Base-by-base conservation (phyloP, 2,113 vertebrate species). In the Eudorcas thomsonii region DNA sequence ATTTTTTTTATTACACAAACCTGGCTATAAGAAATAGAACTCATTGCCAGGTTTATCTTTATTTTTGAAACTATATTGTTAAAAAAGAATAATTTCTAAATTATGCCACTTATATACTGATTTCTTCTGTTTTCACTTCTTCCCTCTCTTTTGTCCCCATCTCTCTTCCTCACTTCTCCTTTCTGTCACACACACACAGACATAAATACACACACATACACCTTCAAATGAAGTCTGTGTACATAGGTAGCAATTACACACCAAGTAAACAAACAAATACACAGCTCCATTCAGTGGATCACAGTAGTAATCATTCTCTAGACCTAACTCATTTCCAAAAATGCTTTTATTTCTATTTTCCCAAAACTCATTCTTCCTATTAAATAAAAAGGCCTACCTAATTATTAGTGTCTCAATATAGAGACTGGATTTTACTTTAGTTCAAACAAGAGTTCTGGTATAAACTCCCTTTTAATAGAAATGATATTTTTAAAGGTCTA, bases 381-480 rank as follows among this genome's bases (percentile, higher is more conserved):
- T 94, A 96, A 91, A 85, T 94, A 74, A 62, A 62, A 54, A 87
- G 9, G 2, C 10, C 36, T 55, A 45, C 11, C 25, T 94, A 30
- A 95, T 59, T 84, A 78, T 84, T 83, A 45, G 83, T 93, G 12
- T 96, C n/a, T 88, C 30, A 71, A 3, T 81, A 91, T 4, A 83
- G 83, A 95, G 87, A 62, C 36, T 50, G 36, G 2, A 83, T 94
- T 94, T 97, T 45, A 96, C 36, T 84, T 96, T 80, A 91, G 55
- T 94, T 95, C 71, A 91, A 92, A 90, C 5, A 88, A 94, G 57
- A 96, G 14, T 23, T 91, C 45, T 86, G 57, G 3, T 88, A 25
- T 67, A 96, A 97, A 88, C 50, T 84, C 25, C 55, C 78, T 93
- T 97, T 95, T 89, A 83, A 91, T 60, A 89, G 84, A 57, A 96